Conservation (phyloP, 2,888 invertebrate genomes). For the Melieria omissa region DNA sequence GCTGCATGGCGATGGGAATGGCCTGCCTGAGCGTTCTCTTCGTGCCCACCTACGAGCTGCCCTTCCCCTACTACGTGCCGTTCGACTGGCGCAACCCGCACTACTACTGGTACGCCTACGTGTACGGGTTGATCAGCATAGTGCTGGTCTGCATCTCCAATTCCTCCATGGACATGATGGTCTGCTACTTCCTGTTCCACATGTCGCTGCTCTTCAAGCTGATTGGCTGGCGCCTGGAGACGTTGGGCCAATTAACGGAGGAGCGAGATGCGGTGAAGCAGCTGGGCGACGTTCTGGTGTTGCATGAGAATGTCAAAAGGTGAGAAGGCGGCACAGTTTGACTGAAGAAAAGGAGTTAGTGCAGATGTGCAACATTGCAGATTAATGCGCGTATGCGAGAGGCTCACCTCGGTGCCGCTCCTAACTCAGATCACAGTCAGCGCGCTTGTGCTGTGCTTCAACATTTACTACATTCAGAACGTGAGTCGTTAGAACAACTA, state of each 20-base stretch:
- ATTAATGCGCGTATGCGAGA: slow-evolving; percentile 44
- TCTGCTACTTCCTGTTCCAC: slow-evolving; percentile 57
- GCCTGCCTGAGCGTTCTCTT: slow-evolving; percentile 38
- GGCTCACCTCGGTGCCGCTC: no score
- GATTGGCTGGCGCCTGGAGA: slow-evolving; percentile 48
- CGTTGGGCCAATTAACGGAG: slow-evolving; percentile 28
- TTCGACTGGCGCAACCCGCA: slow-evolving; percentile 53
- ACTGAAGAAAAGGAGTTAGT: slow-evolving; percentile 42
- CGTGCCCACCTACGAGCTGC: slow-evolving; percentile 48
- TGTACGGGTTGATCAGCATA: slow-evolving; percentile 52
- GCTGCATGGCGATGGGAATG: slow-evolving; percentile 43
- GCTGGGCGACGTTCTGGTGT: slow-evolving; percentile 26
- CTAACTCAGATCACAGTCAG: no score
- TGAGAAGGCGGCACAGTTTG: slow-evolving; percentile 26
- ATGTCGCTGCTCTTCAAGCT: no score
- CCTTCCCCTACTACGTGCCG: slow-evolving; percentile 57
- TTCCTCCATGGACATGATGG: slow-evolving; percentile 52
- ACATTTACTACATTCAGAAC: slow-evolving; percentile 34
- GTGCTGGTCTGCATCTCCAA: slow-evolving; percentile 49
- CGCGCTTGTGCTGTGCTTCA: no score
- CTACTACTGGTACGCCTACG: slow-evolving; percentile 51
- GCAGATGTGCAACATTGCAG: slow-evolving; percentile 4
- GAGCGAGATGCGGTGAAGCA: slow-evolving; percentile 14
- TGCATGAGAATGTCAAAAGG: slow-evolving; percentile 36
- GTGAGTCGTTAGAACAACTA: no score